Percentiles rank a stretch among this genome's conserved stretches.
phyloP scores from a whole-genome alignment of 2,113 vertebrate genomes.

The Myanophis thanlyinensis region DNA sequence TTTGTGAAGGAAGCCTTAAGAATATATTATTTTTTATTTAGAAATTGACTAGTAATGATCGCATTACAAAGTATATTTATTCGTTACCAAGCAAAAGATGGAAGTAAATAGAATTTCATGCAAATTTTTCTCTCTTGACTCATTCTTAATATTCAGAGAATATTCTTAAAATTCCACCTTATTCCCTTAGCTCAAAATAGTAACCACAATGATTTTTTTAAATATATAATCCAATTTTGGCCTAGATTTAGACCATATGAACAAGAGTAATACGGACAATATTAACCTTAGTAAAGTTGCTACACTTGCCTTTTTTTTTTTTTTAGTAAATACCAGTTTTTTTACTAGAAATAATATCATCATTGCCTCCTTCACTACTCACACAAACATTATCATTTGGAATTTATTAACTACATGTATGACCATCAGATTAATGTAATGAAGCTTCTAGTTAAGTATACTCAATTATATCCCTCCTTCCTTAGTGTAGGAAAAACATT shows the following conservation, averaged over 20 bases:
- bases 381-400: not conserved
- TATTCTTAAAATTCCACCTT: constrained; percentile 37
- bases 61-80: constrained; percentile 25
- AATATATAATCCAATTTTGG: constrained; percentile 5
- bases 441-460: constrained; percentile 10
- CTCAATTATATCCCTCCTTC: not conserved
- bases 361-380: not conserved
- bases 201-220: constrained; percentile 21
- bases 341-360: constrained; percentile 8
- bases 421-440: not conserved
- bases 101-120: not conserved
- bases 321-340: constrained; percentile 22
- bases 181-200: constrained; percentile 21
- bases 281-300: constrained; percentile 37
- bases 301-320: not conserved
- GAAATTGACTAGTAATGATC: constrained; percentile 7
- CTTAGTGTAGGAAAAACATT: not conserved
- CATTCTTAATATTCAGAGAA: not conserved
- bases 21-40: constrained; percentile 20
- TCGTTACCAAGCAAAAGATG: constrained; percentile 13
- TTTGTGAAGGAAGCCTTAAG: constrained; percentile 9
- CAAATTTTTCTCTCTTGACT: constrained; percentile 11
- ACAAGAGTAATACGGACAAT: constrained; percentile 32
- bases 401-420: not conserved
- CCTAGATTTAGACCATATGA: constrained; percentile 25